Conservation (phyloP, 2,113 vertebrate genomes). For the Ellobius talpinus region DNA sequence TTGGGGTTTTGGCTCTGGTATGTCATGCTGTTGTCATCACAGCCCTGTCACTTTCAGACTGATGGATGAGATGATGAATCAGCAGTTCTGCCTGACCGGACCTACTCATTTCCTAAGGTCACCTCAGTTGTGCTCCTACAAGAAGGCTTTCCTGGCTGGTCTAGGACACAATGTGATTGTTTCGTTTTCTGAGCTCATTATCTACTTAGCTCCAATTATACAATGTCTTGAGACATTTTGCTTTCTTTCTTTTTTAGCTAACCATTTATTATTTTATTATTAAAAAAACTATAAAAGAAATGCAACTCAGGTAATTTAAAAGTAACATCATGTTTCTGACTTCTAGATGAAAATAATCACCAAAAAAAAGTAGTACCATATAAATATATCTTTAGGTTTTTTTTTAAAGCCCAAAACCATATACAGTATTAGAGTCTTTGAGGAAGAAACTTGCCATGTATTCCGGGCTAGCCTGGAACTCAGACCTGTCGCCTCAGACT, state of each 20-base stretch:
- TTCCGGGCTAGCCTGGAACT: neutral
- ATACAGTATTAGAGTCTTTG: neutral
- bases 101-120: neutral
- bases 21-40: neutral
- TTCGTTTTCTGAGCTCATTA: constrained; percentile 7
- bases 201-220: neutral
- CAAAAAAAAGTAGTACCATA: neutral
- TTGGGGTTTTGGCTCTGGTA: neutral
- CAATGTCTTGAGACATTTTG: neutral
- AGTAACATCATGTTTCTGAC: neutral
- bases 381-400: constrained; percentile 38
- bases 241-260: neutral
- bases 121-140: neutral
- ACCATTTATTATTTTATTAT: neutral
- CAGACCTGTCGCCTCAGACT: no score
- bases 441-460: neutral
- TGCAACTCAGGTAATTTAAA: neutral
- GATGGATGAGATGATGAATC: neutral
- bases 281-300: constrained; percentile 43
- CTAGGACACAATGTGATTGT: neutral
- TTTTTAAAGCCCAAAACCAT: neutral
- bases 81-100: neutral
- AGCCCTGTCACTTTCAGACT: neutral
- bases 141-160: neutral
- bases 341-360: neutral